phyloP scores from a whole-genome alignment of 64 coral and sea anemone species.

The Catalaphyllia jardinei region DNA sequence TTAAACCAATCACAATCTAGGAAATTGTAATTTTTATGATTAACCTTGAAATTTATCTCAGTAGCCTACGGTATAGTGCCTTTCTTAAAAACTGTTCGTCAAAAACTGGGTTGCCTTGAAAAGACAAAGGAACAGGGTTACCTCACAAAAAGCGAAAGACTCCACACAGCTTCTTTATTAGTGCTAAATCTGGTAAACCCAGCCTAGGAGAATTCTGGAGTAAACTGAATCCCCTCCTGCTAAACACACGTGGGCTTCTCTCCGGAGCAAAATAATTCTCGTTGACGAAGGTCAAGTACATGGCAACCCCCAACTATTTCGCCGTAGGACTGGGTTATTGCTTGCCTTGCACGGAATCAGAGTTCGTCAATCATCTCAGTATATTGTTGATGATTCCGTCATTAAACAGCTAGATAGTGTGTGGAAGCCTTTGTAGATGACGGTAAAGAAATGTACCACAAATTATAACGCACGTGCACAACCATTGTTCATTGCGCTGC shows the following conservation, averaged over 20 bases:
- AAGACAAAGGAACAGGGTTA: conserved; percentile 46
- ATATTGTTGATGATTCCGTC: too few relatives aligned
- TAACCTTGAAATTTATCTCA: neutral
- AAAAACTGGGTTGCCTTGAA: neutral
- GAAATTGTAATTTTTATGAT: too few relatives aligned
- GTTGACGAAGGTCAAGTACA: conserved; percentile 17
- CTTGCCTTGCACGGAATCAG: too few relatives aligned
- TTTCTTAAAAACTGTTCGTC: neutral
- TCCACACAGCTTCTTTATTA: conserved; percentile 34
- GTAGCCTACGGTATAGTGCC: neutral
- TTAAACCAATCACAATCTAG: too few relatives aligned
- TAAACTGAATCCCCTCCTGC: conserved; percentile 75
- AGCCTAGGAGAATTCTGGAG: conserved; percentile 42
- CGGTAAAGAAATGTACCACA: too few relatives aligned
- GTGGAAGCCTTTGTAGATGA: too few relatives aligned
- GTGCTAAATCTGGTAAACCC: conserved; percentile 17
- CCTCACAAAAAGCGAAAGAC: conserved; percentile 38
- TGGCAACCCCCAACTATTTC: too few relatives aligned
- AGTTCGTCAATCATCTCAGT: too few relatives aligned
- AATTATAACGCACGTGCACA: too few relatives aligned
- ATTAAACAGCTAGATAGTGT: too few relatives aligned
- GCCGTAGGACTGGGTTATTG: too few relatives aligned
- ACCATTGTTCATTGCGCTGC: too few relatives aligned
- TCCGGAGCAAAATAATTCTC: neutral
- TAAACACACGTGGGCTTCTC: conserved; percentile 3